Evolutionary conservation across 2,888 invertebrate species (phyloP), one percentile per base, ranked within the genome.

Genomic region (Imbricaverruca yamaguchii): DNA sequence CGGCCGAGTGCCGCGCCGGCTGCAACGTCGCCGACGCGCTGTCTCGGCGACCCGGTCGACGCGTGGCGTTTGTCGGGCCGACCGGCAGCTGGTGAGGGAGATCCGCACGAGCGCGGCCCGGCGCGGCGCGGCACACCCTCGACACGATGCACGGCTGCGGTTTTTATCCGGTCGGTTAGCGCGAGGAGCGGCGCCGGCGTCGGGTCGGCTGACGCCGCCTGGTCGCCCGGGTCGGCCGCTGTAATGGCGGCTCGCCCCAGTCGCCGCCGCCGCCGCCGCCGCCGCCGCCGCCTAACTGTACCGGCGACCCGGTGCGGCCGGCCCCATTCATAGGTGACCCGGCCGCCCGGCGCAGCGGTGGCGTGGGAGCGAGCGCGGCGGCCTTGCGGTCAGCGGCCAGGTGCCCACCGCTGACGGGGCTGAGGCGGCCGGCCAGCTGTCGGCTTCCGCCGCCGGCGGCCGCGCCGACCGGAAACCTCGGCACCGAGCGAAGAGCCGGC

Each of bases 301-400:
- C 53, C 74, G 21, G 39, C 11, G 55, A 55, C 74, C 55, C 74
- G 69, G 61, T 18, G 25, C 65, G 23, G n/a, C 65, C 69, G 74
- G 53, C 74, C 74, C 74, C 74, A 74, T 74, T 74, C 74, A 74
- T 74, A 21, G 69, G 9, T 15, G 69, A 39, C 69, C 39, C 39
- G 67, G 69, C 69, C 53, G 55, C 18, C 55, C 53, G 74, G 39
- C 53, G 74, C 74, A 18, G 74, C 53, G 25, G 67, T 21, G 53
- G 74, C 74, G 74, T 74, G 74, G 74, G 74, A 74, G 74, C 74
- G 74, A 13, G 25, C 67, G 21, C 69, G 23, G 55, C 74, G 74
- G 55, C 74, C 74, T 74, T 74, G 74, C 55, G 55, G 53, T 21
- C 69, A 39, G 39, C 39, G 4, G 39, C 39, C 39, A 39, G 39